phyloP scores from a whole-genome alignment of 1,140 invertebrate species.

The Oncopodura yosiiana region DNA sequence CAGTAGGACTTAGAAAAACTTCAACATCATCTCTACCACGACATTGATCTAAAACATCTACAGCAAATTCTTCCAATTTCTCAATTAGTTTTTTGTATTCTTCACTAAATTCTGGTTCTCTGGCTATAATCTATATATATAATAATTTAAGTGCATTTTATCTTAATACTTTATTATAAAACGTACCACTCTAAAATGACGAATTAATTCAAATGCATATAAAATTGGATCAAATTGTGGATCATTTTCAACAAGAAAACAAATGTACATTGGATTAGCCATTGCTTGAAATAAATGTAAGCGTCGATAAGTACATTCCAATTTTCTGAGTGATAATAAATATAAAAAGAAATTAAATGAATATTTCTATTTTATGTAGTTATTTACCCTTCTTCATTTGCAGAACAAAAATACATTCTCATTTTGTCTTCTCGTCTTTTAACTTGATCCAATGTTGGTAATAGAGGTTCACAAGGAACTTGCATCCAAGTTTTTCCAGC shows the following conservation, averaged over 20 bases:
- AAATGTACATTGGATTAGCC: conserved; percentile 56
- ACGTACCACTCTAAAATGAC: conserved; percentile 46
- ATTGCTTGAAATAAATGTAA: conserved; percentile 51
- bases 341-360: neutral
- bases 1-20: conserved; percentile 48
- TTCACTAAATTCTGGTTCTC: conserved; percentile 41
- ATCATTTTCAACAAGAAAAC: conserved; percentile 45
- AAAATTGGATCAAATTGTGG: conserved; percentile 50
- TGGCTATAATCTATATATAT: conserved; percentile 48
- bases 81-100: conserved; percentile 9
- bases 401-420: too few relatives aligned
- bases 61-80: conserved; percentile 46
- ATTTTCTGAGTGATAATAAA: neutral
- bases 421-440: too few relatives aligned
- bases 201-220: conserved; percentile 50
- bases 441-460: too few relatives aligned
- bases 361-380: neutral
- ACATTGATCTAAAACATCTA: conserved; percentile 47
- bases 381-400: too few relatives aligned
- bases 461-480: too few relatives aligned
- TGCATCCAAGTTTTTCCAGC: neutral
- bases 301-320: conserved; percentile 42
- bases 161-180: too few relatives aligned
- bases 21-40: conserved; percentile 58
- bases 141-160: conserved; percentile 49